Base-by-base conservation (phyloP, 2,797 vertebrate genomes). In the Xyrichtys novacula region DNA sequence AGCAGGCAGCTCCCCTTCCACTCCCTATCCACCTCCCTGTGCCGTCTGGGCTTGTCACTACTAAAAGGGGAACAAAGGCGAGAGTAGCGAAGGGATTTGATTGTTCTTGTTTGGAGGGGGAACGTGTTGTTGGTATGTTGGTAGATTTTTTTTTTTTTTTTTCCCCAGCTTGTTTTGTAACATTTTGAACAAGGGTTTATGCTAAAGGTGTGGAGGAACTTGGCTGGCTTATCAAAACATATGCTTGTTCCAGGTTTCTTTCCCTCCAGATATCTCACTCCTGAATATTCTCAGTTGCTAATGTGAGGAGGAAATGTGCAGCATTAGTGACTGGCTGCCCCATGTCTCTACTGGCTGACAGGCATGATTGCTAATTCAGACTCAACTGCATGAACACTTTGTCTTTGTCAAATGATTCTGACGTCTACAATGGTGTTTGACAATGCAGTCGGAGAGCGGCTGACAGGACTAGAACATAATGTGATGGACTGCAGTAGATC, bases 21-120 rank as follows among this genome's bases (percentile, higher is more conserved):
- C 76, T 32, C 72, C 71, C 78, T 29, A 72, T 78, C 81, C 71
- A 73, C 77, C 80, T 84, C 83, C 71, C 70, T 80, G 46, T 22
- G n/a, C 81, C 67, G 81, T 84, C 79, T 88, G 77, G 86, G 75
- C 81, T 84, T 83, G 87, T 89, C 87, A 78, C 79, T 65, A 54
- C 76, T 87, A 86, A 89, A 88, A 80, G 71, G 59, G 71, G 74
- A 86, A 88, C 76, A 88, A 85, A 87, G 72, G 70, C 59, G 16
- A 65, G 78, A 80, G 74, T 43, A 76, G 80, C 59, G 19, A 25
- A 66, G 84, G 81, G 83, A 81, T 84, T 85, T 83, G 67, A 83
- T 78, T 81, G 55, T 61, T 84, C 64, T 74, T 80, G 69, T 88
- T 85, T 86, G 38, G 40, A 53, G 40, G 44, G 76, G 71, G 81